A percentile compares a stretch with the other conserved stretches of the same genome.
phyloP scores from a whole-genome alignment of 2,888 invertebrate species.

The Parascotia fuliginaria region DNA sequence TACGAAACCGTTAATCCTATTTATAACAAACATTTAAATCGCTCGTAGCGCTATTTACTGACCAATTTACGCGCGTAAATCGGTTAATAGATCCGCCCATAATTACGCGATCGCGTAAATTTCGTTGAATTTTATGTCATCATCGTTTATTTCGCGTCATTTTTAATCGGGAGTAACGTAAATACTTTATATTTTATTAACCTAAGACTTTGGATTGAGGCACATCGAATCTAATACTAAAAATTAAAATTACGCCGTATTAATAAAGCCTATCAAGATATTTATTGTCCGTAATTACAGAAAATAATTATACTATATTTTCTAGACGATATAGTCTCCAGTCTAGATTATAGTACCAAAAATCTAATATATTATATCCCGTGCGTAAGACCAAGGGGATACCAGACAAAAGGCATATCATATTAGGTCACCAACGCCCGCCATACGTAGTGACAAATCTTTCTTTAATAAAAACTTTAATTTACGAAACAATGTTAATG shows the following conservation, averaged over 20 bases:
- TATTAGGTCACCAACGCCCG: too few species aligned
- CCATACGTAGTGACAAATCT: too few species aligned
- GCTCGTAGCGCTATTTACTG: not conserved
- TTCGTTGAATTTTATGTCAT: slow-evolving; percentile 9
- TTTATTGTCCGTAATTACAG: not conserved
- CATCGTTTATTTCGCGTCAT: slow-evolving; percentile 5
- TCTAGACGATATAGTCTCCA: too few species aligned
- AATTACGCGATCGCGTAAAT: slow-evolving; percentile 2
- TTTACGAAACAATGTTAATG: too few species aligned
- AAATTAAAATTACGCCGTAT: not conserved
- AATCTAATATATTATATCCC: too few species aligned
- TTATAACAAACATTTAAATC: not conserved
- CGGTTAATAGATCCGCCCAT: not conserved
- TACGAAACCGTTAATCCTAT: not conserved
- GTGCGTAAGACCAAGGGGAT: too few species aligned
- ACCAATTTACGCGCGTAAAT: slow-evolving; percentile 11
- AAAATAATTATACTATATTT: too few species aligned
- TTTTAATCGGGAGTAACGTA: too few species aligned
- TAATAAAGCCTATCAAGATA: not conserved
- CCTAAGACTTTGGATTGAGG: slow-evolving; percentile 56
- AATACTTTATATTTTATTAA: slow-evolving; percentile 25
- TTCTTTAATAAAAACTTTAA: too few species aligned
- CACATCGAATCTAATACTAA: slow-evolving; percentile 49
- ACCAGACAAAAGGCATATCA: too few species aligned
- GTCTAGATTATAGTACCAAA: too few species aligned